These are phyloP conservation scores for Drosophila eugracilis DNA, from an alignment of 1,140 invertebrate species.

Conservation along the genomic window DNA sequence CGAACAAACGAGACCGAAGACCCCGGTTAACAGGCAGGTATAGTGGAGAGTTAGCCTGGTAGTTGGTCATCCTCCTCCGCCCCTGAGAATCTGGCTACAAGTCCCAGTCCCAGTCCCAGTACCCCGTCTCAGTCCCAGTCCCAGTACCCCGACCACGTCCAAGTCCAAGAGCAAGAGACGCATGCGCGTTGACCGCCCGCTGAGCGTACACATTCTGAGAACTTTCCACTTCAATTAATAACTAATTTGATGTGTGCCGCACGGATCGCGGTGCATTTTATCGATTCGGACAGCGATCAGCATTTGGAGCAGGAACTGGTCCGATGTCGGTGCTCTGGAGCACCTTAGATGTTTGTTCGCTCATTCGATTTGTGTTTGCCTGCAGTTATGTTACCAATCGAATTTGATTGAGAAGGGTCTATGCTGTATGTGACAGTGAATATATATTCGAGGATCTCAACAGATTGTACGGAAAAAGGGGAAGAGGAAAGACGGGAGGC, in stretches of 20 bases:
- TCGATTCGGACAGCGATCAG: constrained; percentile 78
- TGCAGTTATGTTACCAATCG: constrained; percentile 60
- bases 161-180: constrained; percentile 45
- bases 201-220: constrained; percentile 79
- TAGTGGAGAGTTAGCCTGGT: constrained; percentile 23
- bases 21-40: constrained; percentile 42
- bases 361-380: constrained; percentile 54
- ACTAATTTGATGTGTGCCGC: constrained; percentile 82
- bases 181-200: constrained; percentile 81
- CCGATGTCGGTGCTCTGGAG: constrained; percentile 51
- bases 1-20: constrained; percentile 50
- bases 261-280: constrained; percentile 78
- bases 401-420: constrained; percentile 75
- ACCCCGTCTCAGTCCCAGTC: no score
- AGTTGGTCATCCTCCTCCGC: constrained; percentile 34
- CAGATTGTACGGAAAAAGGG: constrained; percentile 19
- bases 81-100: constrained; percentile 16
- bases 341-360: constrained; percentile 69
- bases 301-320: constrained; percentile 69
- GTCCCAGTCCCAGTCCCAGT: constrained; percentile 1
- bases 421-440: constrained; percentile 65
- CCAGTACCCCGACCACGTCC: background rate
- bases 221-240: constrained; percentile 83
- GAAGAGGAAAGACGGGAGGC: constrained; percentile 41
- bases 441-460: constrained; percentile 30